Evolutionary conservation across 2,797 vertebrate genomes (phyloP), one percentile per base, ranked within the genome.

Genomic region (Syngnathus acus): DNA sequence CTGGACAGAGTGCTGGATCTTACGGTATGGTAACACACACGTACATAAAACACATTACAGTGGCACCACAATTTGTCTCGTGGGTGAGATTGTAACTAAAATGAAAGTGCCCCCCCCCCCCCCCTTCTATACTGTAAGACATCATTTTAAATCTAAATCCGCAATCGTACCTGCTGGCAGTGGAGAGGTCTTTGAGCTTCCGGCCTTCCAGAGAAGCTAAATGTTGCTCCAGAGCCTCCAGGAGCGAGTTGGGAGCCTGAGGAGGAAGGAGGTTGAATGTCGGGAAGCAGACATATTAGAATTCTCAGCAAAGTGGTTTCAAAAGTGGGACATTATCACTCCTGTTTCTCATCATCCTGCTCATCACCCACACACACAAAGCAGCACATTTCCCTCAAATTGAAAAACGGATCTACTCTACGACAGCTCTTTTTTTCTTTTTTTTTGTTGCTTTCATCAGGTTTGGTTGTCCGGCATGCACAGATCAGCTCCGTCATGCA

Each of bases 141-240:
- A 50, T 17, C 6, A 8, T n/a, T 50, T 50, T 16, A 47, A 47
- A 32, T 32, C 32, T 32, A 32, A 32, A 32, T 32, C 13, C 45
- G 5, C 45, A 17, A 47, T 47, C 37, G 5, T 90, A 98, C 96
- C 94, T 92, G 90, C 92, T 95, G 81, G 93, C 88, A 62, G 89
- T 82, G 0, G 92, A 93, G 65, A 92, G 81, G 72, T 95, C 93
- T 81, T 95, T 95, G 60, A 94, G 93, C 85, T 95, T 95, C 88
- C 93, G 93, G 73, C 95, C 93, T 86, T 98, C 95, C 88, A 98
- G 89, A 77, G 95, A 98, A 86, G 93, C 93, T 88, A 98, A 89
- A 81, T 99, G 95, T 76, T 98, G 94, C 86, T 95, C 94, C 82
- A 99, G 85, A 75, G 95, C 94, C 91, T 98, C 95, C 86, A 96